Conservation (phyloP, 2,797 vertebrate genomes). For the Oophaga sylvatica region DNA sequence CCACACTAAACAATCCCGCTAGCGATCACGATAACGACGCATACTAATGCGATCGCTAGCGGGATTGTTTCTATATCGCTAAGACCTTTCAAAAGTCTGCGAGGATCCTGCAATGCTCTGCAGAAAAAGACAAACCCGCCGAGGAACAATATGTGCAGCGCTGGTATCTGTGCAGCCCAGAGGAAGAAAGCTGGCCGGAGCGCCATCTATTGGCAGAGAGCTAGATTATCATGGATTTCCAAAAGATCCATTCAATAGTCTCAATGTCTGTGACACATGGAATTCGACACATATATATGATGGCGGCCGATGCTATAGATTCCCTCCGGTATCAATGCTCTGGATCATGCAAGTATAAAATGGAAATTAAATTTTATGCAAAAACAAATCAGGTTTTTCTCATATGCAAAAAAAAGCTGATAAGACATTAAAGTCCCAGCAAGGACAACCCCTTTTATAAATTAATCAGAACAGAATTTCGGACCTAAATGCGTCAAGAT, state of each 20-base stretch:
- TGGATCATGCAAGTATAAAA: background rate
- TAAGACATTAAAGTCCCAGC: too few species aligned
- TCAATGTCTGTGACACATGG: background rate
- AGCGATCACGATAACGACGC: too few species aligned
- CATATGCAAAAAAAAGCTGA: too few species aligned
- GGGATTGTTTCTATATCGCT: too few species aligned
- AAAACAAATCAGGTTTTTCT: background rate
- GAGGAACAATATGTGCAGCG: background rate
- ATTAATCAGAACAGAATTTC: too few species aligned
- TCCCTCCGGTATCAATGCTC: background rate
- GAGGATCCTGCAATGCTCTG: too few species aligned
- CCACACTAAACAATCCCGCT: too few species aligned
- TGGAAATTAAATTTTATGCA: background rate
- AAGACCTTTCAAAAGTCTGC: background rate
- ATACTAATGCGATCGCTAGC: too few species aligned
- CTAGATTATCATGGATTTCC: background rate
- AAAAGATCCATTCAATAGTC: too few species aligned
- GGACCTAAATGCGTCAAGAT: too few species aligned
- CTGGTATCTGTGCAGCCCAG: too few species aligned
- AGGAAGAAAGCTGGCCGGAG: background rate
- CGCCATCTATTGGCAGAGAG: constrained; percentile 37
- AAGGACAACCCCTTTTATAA: too few species aligned
- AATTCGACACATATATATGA: background rate
- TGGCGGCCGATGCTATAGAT: background rate
- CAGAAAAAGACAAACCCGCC: background rate